A percentile compares a stretch with the other conserved stretches of the same genome.
Conservation (phyloP, 2,797 vertebrate genomes). For the Onychomys torridus region DNA sequence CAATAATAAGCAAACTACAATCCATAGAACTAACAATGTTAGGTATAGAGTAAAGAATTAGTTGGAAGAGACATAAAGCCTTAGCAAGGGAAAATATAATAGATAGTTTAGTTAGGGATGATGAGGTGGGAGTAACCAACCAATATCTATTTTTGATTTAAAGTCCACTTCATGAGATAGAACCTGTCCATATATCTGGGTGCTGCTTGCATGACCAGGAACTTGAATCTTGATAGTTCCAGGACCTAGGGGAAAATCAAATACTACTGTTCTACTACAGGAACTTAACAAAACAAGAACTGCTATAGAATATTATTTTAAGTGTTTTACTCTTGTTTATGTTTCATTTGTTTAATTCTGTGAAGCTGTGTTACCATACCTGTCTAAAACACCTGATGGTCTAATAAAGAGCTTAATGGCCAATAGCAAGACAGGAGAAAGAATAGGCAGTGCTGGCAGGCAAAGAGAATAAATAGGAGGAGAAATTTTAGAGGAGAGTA, state of each 20-base stretch:
- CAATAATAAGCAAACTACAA: background rate
- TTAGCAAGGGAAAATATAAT: background rate
- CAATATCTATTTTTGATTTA: background rate
- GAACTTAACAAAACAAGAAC: background rate
- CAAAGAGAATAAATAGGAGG: too few relatives aligned
- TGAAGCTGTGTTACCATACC: too few relatives aligned
- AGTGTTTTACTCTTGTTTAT: too few relatives aligned
- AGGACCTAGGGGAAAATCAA: background rate
- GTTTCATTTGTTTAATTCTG: too few relatives aligned
- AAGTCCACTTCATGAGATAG: background rate
- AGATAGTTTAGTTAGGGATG: background rate
- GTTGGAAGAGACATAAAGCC: background rate
- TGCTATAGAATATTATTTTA: too few relatives aligned
- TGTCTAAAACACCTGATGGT: too few relatives aligned
- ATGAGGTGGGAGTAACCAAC: background rate
- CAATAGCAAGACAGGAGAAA: too few relatives aligned
- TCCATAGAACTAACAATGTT: background rate
- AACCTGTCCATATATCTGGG: background rate
- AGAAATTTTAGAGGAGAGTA: too few relatives aligned
- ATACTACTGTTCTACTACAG: background rate
- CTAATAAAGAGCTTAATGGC: too few relatives aligned
- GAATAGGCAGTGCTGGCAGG: too few relatives aligned
- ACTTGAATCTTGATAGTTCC: background rate
- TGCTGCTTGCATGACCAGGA: background rate
- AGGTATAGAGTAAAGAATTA: background rate